A percentile compares a stretch with the other conserved stretches of the same genome.
Conservation (phyloP, 2,113 vertebrate species). For the Clarias gariepinus region DNA sequence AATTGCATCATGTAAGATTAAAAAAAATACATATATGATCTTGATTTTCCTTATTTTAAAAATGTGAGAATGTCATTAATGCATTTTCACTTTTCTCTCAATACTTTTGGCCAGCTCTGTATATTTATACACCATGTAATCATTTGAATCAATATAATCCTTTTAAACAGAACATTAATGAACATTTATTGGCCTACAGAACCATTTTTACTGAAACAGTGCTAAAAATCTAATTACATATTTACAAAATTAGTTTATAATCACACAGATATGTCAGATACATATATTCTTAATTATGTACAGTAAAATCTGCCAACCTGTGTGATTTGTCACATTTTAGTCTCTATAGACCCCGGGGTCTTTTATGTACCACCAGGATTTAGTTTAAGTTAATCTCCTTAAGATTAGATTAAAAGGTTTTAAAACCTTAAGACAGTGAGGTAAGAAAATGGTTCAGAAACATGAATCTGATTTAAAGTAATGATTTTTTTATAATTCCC, state of each 20-base stretch:
- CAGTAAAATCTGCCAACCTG: not conserved
- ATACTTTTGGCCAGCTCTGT: too few species aligned
- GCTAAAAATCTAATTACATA: not conserved
- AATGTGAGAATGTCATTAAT: too few species aligned
- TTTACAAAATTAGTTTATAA: not conserved
- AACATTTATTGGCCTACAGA: not conserved
- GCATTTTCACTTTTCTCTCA: too few species aligned
- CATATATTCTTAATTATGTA: not conserved
- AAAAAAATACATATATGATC: too few species aligned
- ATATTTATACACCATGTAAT: not conserved
- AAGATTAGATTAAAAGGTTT: slow-evolving; percentile 72
- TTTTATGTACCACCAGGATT: slow-evolving; percentile 66
- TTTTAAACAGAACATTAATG: not conserved
- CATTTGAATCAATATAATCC: slow-evolving; percentile 19
- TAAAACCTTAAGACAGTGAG: slow-evolving; percentile 67
- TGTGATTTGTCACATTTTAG: not conserved
- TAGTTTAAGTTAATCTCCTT: slow-evolving; percentile 75
- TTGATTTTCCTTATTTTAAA: too few species aligned
- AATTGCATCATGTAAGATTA: too few species aligned
- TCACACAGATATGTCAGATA: not conserved
- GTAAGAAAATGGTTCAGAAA: slow-evolving; percentile 71
- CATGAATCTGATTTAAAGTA: slow-evolving; percentile 36
- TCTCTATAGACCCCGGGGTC: not conserved
- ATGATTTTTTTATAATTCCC: not conserved
- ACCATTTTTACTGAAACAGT: not conserved